Evolutionary conservation across 2,888 invertebrate species (phyloP), one percentile per base, ranked within the genome.

Genomic region (Eupithecia centaureata): DNA sequence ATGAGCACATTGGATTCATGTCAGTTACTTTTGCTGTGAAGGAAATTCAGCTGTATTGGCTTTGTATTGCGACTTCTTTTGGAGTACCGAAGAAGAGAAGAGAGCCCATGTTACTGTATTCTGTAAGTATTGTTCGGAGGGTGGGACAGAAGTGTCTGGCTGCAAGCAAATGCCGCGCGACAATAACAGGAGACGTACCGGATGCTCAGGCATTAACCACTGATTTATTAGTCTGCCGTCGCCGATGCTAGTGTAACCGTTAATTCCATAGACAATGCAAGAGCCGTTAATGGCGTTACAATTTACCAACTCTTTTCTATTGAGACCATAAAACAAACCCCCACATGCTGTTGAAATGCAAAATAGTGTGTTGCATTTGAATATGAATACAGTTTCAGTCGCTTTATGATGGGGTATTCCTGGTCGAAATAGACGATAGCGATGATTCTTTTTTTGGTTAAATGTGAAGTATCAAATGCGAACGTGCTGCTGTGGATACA

Each of bases 221-320:
- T 92, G 92, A 93, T 93, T 93, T 93, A 93, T 93, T 86, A 81
- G 92, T 92, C 92, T 93, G 92, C 88, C 85, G 79, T 81, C 83
- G 83, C 82, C 85, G 84, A 80, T 82, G 76, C 75, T 75, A 79
- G 80, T 83, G 82, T 57, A 57, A 22, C 57, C 84, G 85, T 83
- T 90, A 87, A 91, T 87, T 84, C 87, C 83, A 81, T 83, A 84
- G 85, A 89, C 88, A 88, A 89, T 88, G 79, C 85, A 81, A 81
- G 83, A 85, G 84, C 77, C 77, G 77, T 76, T 77, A 51, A 72
- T 75, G 63, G 73, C 73, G 70, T 68, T 76, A 77, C 76, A 76
- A 75, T 76, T 76, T 78, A 78, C 79, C 77, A 57, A 57, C 57
- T 57, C 78, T 77, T 76, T 81, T 76, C 76, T 71, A 81, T 77